A percentile compares a stretch with the other conserved stretches of the same genome.
These are phyloP conservation scores for Drosophila obscura DNA, from an alignment of 1,140 invertebrate genomes.

Conservation along the genomic window DNA sequence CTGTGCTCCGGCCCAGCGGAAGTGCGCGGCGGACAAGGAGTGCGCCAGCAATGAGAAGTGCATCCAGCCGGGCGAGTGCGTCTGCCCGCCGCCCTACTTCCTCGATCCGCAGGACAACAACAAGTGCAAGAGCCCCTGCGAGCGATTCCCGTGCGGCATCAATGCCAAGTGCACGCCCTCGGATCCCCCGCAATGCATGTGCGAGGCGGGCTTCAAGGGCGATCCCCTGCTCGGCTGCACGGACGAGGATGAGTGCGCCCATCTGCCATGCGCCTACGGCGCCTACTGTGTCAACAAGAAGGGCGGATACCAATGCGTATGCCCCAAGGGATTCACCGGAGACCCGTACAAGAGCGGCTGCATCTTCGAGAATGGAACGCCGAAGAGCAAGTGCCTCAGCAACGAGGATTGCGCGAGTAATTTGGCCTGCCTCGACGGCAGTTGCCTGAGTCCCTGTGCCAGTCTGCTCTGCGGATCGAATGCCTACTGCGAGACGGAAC, in stretches of 20 bases:
- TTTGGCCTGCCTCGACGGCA: slow-evolving; percentile 90
- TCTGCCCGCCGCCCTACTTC: slow-evolving; percentile 94
- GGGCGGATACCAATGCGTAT: slow-evolving; percentile 93
- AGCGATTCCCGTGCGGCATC: slow-evolving; percentile 94
- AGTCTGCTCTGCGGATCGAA: slow-evolving; percentile 91
- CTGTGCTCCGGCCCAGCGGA: slow-evolving; percentile 91
- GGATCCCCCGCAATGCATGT: slow-evolving; percentile 94
- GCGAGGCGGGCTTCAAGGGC: slow-evolving; percentile 92
- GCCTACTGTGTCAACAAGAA: slow-evolving; percentile 94
- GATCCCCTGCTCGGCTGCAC: slow-evolving; percentile 92
- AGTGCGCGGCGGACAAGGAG: slow-evolving; percentile 91
- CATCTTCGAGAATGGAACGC: slow-evolving; percentile 84
- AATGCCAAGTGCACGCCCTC: slow-evolving; percentile 95
- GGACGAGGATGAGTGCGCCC: slow-evolving; percentile 92
- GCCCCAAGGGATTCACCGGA: slow-evolving; percentile 91
- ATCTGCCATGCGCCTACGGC: slow-evolving; percentile 91
- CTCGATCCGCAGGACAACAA: slow-evolving; percentile 91
- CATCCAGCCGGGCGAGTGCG: slow-evolving; percentile 94
- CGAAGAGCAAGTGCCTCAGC: slow-evolving; percentile 87
- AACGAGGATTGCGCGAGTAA: slow-evolving; percentile 92
- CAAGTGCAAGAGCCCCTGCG: slow-evolving; percentile 94
- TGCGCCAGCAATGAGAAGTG: slow-evolving; percentile 95
- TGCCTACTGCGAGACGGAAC: slow-evolving; percentile 93
- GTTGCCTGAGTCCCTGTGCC: slow-evolving; percentile 92
- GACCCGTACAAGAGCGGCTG: slow-evolving; percentile 93